Conservation (phyloP, 2,113 vertebrate species). For the Tamias sibiricus region DNA sequence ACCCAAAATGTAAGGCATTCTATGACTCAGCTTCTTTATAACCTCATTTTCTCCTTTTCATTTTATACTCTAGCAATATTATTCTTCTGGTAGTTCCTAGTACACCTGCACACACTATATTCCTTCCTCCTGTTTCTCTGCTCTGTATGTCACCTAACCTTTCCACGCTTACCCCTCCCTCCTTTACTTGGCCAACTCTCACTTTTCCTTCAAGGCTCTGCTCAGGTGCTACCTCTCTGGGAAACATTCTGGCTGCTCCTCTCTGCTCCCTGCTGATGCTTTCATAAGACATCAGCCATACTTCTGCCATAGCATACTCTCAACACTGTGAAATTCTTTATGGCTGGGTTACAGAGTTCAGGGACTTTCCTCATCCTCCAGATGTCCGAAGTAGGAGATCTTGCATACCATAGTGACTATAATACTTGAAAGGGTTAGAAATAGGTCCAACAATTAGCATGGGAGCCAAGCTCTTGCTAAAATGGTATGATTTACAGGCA, state of each 20-base stretch:
- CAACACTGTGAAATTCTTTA: neutral
- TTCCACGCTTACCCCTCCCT: neutral
- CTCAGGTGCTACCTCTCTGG: neutral
- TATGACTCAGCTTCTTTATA: neutral
- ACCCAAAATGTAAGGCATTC: neutral
- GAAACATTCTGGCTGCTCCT: neutral
- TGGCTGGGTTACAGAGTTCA: neutral
- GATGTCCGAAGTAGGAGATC: neutral
- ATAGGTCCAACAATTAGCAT: neutral
- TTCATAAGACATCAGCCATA: neutral
- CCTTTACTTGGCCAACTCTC: neutral
- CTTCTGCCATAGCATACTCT: neutral
- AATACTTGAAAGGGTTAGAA: neutral
- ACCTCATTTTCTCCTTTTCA: neutral
- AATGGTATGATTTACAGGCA: neutral
- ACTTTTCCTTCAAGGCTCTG: neutral
- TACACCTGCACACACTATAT: neutral
- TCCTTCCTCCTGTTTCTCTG: neutral
- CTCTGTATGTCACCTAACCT: neutral
- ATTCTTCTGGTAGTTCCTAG: neutral
- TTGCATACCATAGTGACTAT: neutral
- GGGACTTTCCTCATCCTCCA: neutral
- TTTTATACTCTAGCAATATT: neutral
- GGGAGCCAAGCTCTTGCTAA: neutral
- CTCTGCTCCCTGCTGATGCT: neutral